Conservation (phyloP, 2,888 invertebrate species). For the Macrophya annulata region DNA sequence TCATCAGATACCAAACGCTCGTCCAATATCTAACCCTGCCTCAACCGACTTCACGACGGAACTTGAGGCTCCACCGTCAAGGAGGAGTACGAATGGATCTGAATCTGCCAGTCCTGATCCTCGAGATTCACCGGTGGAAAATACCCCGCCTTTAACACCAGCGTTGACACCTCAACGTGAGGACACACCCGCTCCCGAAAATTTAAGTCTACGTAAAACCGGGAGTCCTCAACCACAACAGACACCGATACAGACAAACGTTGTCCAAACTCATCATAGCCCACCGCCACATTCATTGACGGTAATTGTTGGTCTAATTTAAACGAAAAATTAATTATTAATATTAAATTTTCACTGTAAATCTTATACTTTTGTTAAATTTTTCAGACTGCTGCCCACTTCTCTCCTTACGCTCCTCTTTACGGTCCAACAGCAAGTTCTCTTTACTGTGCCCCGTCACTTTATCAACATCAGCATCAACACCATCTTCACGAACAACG, state of each 20-base stretch:
- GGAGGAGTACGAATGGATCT: slow-evolving; percentile 73
- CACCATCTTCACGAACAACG: slow-evolving; percentile 74
- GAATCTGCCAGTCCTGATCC: slow-evolving; percentile 76
- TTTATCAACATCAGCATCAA: slow-evolving; percentile 76
- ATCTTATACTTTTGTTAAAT: not conserved
- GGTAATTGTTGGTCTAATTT: slow-evolving; percentile 63
- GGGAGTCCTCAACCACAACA: slow-evolving; percentile 77
- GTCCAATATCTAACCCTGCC: slow-evolving; percentile 49
- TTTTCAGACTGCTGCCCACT: slow-evolving; percentile 74
- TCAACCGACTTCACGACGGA: slow-evolving; percentile 63
- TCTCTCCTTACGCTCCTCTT: slow-evolving; percentile 75
- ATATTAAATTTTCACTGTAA: not conserved
- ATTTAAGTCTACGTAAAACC: slow-evolving; percentile 89
- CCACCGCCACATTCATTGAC: slow-evolving; percentile 73
- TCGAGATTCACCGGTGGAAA: slow-evolving; percentile 74
- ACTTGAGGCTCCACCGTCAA: slow-evolving; percentile 60
- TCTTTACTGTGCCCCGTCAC: slow-evolving; percentile 74
- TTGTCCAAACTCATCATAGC: slow-evolving; percentile 74
- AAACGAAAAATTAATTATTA: not conserved
- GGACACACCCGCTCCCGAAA: slow-evolving; percentile 86
- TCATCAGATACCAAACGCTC: slow-evolving; percentile 57
- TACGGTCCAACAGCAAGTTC: slow-evolving; percentile 77
- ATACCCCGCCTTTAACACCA: slow-evolving; percentile 74
- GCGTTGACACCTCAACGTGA: slow-evolving; percentile 74
- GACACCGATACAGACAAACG: slow-evolving; percentile 72